Conservation (phyloP, 2,113 vertebrate species). For the Atlantisia rogersi region DNA sequence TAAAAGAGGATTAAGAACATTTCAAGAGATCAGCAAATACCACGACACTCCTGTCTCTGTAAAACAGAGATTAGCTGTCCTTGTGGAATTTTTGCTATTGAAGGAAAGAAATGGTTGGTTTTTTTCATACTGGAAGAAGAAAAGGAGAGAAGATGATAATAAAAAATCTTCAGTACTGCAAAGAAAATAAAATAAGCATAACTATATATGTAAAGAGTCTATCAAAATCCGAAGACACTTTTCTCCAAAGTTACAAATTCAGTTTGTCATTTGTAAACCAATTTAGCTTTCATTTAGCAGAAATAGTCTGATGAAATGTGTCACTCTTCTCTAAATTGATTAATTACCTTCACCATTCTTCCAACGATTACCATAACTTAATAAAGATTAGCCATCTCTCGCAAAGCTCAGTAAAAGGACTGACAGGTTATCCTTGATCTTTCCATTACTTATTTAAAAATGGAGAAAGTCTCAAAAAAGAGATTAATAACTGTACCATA, state of each 20-base stretch:
- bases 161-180: not conserved
- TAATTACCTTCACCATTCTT: not conserved
- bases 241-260: not conserved
- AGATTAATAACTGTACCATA: not conserved
- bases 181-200: not conserved
- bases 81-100: not conserved
- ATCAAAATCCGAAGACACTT: not conserved
- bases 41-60: not conserved
- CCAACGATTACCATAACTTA: not conserved
- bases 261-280: not conserved
- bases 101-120: not conserved
- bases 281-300: not conserved
- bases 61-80: not conserved
- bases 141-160: accelerated
- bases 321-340: not conserved
- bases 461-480: not conserved
- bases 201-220: not conserved
- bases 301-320: not conserved
- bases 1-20: not conserved
- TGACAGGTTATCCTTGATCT: not conserved
- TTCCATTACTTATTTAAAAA: not conserved
- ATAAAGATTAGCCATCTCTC: not conserved
- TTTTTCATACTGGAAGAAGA: not conserved
- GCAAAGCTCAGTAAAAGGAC: not conserved
- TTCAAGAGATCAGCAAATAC: not conserved